phyloP scores from a whole-genome alignment of 1,140 invertebrate species.

The Lepidostoma basale region DNA sequence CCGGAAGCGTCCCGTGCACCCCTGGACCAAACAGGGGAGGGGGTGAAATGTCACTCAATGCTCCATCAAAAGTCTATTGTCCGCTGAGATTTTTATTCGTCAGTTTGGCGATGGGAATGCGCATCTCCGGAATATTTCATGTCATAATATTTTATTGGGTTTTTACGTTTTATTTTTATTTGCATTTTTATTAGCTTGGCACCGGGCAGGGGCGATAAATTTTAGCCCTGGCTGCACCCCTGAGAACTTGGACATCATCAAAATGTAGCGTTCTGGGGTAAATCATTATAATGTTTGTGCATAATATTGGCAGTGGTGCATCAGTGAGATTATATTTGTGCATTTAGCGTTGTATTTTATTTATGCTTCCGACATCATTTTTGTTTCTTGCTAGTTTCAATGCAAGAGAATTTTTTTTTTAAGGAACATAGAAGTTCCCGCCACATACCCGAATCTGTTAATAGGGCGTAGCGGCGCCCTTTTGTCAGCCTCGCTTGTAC shows the following conservation, averaged over 20 bases:
- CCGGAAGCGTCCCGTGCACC: conserved; percentile 29
- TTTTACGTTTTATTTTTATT: conserved; percentile 47
- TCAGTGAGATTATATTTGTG: neutral
- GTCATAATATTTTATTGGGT: conserved; percentile 47
- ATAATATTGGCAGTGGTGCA: neutral
- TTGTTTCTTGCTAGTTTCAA: too few relatives aligned
- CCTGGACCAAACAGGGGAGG: neutral
- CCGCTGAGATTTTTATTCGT: conserved; percentile 34
- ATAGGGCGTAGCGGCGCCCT: too few relatives aligned
- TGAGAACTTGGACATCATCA: conserved; percentile 41
- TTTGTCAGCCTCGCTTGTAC: too few relatives aligned
- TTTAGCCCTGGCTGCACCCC: conserved; percentile 31
- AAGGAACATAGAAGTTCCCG: too few relatives aligned
- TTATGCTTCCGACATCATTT: neutral
- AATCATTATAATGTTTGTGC: neutral
- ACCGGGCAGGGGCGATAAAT: conserved; percentile 39
- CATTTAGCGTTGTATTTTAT: neutral
- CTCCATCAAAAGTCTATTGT: conserved; percentile 44
- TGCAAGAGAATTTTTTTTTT: too few relatives aligned
- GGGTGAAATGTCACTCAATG: conserved; percentile 40
- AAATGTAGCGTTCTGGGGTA: conserved; percentile 32
- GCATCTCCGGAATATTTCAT: conserved; percentile 31
- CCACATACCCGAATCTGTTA: too few relatives aligned
- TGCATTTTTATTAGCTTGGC: conserved; percentile 45
- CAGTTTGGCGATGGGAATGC: conserved; percentile 21